These are phyloP conservation scores for Sinocyclocheilus anshuiensis DNA, from an alignment of 2,113 vertebrate species.

Conservation along the genomic window DNA sequence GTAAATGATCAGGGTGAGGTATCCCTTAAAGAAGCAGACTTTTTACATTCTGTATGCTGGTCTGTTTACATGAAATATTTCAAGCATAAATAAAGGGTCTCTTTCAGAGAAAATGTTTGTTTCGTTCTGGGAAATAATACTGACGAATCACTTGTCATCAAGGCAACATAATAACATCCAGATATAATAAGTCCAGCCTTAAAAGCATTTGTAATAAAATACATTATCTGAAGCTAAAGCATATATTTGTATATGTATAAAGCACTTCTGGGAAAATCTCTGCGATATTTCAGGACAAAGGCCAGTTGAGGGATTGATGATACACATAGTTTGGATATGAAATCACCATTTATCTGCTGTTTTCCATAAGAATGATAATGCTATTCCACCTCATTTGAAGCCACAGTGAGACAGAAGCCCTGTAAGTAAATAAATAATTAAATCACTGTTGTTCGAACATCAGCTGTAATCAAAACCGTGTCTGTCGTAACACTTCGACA, in stretches of 20 bases:
- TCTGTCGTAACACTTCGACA: background rate
- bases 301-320: background rate
- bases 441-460: background rate
- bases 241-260: background rate
- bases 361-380: background rate
- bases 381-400: background rate
- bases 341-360: background rate
- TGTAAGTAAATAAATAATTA: background rate
- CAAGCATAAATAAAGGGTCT: background rate
- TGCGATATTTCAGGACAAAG: background rate
- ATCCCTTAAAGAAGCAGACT: background rate
- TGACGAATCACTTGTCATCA: conserved; percentile 12
- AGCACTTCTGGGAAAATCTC: conserved; percentile 34
- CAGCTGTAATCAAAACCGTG: background rate
- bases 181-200: background rate
- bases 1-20: background rate
- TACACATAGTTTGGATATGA: background rate
- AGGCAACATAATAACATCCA: background rate
- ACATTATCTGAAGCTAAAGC: conserved; percentile 15
- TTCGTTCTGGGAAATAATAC: conserved; percentile 5
- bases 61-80: background rate
- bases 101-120: background rate
- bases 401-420: background rate
- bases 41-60: background rate
- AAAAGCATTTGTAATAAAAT: conserved; percentile 11